These are phyloP conservation scores for Lophius americanus DNA, from an alignment of 2,797 vertebrate genomes.

Conservation along the genomic window DNA sequence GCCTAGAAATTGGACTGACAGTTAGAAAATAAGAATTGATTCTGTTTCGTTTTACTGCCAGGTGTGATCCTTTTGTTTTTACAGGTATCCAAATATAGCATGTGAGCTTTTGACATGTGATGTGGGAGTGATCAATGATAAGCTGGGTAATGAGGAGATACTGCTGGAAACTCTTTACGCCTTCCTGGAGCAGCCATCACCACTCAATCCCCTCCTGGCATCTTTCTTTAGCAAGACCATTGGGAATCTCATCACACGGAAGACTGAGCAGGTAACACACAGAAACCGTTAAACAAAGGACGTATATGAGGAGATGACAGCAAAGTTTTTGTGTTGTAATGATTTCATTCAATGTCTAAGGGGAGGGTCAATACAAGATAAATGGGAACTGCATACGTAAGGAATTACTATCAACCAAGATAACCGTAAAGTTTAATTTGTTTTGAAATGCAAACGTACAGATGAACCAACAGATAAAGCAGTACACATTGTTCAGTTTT, in stretches of 20 bases:
- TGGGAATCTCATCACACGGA: constrained; percentile 94
- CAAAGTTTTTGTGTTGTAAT: constrained; percentile 17
- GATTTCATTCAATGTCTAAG: constrained; percentile 15
- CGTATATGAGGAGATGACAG: constrained; percentile 5
- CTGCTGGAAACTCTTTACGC: constrained; percentile 90
- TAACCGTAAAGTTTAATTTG: constrained; percentile 21
- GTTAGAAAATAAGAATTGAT: constrained; percentile 3
- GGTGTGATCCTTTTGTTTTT: constrained; percentile 31
- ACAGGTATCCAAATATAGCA: constrained; percentile 93
- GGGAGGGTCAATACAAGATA: constrained; percentile 4
- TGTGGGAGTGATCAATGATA: constrained; percentile 94
- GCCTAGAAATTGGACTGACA: background rate
- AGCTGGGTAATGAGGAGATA: constrained; percentile 90
- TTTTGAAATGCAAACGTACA: constrained; percentile 15
- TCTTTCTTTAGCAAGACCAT: constrained; percentile 99
- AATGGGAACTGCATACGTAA: constrained; percentile 13
- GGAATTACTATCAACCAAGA: background rate
- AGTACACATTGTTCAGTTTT: background rate
- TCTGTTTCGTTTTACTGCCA: constrained; percentile 20
- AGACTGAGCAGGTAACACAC: constrained; percentile 91
- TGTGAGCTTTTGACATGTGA: constrained; percentile 97
- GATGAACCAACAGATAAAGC: background rate
- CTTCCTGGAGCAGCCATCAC: constrained; percentile 92
- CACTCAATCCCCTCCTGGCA: constrained; percentile 95
- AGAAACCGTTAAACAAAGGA: constrained; percentile 25